A percentile compares a stretch with the other conserved stretches of the same genome.
phyloP scores from a whole-genome alignment of 2,888 invertebrate genomes.

The Agrotis exclamationis region DNA sequence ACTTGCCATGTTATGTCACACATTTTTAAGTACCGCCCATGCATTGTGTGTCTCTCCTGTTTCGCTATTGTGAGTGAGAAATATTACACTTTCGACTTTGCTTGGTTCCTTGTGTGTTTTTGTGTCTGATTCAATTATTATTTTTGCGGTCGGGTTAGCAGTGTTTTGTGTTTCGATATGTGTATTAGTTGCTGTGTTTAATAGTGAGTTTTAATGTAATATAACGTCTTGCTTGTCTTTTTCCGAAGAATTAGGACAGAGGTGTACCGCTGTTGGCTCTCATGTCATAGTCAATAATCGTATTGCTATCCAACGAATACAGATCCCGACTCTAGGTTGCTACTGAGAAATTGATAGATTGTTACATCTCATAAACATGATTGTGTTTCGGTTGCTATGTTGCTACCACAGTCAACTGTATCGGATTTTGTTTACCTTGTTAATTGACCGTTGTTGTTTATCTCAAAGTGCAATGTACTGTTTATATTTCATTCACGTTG shows the following conservation, averaged over 20 bases:
- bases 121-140: not conserved
- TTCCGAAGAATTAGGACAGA: not conserved
- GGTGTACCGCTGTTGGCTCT: not conserved
- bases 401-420: not conserved
- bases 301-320: not conserved
- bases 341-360: not conserved
- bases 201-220: not conserved
- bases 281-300: too few relatives aligned
- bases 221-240: not conserved
- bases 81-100: constrained; percentile 44
- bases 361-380: not conserved
- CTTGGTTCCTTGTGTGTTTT: constrained; percentile 7
- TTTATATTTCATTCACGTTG: constrained; percentile 1
- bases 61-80: constrained; percentile 52
- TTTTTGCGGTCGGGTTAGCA: not conserved
- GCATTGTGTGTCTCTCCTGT: constrained; percentile 39
- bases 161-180: not conserved
- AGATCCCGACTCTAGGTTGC: not conserved
- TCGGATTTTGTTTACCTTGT: constrained; percentile 3
- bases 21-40: constrained; percentile 59
- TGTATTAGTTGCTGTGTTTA: not conserved
- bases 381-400: constrained; percentile 5
- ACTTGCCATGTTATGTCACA: constrained; percentile 65
- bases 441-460: constrained; percentile 19
- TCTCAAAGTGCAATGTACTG: not conserved